Conservation (phyloP, 1,140 invertebrate genomes). For the Amyelois transitella region DNA sequence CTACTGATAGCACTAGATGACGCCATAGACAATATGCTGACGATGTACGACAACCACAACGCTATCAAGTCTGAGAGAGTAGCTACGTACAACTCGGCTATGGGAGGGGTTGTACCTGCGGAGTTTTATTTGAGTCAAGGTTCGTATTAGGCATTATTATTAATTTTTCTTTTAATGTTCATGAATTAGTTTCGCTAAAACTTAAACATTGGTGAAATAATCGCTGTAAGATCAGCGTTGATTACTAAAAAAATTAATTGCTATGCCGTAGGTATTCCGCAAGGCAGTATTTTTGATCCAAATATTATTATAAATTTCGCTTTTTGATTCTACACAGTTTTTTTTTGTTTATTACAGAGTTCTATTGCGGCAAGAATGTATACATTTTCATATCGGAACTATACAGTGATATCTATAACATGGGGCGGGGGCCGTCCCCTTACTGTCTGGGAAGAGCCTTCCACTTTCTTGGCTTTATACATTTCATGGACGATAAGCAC, state of each 20-base stretch:
- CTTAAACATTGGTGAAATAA: no score
- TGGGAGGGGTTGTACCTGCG: conserved; percentile 44
- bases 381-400: conserved; percentile 61
- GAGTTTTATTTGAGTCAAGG: conserved; percentile 63
- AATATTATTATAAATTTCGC: neutral
- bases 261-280: neutral
- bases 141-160: conserved; percentile 11
- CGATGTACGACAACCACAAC: conserved; percentile 62
- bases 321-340: neutral
- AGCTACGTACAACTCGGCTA: conserved; percentile 40
- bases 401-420: conserved; percentile 61
- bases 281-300: neutral
- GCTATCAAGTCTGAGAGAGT: conserved; percentile 52
- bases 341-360: conserved; percentile 37
- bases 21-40: conserved; percentile 55
- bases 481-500: conserved; percentile 51
- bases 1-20: conserved; percentile 52
- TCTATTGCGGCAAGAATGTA: conserved; percentile 59
- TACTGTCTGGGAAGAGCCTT: conserved; percentile 52
- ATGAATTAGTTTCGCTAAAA: no score
- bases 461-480: conserved; percentile 58
- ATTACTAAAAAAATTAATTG: no score
- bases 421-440: conserved; percentile 45
- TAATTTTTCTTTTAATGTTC: no score
- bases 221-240: neutral